These are phyloP conservation scores for Plebejus argus DNA, from an alignment of 2,888 invertebrate species.

Conservation along the genomic window DNA sequence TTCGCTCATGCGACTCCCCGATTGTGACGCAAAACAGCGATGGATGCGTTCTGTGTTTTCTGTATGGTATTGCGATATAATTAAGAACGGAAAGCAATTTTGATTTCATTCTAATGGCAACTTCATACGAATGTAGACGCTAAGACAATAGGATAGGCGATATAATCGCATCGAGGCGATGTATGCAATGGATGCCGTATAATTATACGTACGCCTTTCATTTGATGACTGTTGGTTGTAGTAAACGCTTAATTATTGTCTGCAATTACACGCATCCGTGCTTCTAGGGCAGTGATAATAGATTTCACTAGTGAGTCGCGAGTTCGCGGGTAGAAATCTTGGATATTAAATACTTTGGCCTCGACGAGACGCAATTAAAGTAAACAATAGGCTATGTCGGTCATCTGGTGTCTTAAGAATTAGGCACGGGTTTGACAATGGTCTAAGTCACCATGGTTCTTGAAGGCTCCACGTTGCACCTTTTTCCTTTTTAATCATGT, in stretches of 20 bases:
- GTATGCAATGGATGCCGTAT: slow-evolving; percentile 22
- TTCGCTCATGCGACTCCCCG: not conserved
- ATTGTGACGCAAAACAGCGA: slow-evolving; percentile 3
- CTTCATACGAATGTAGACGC: not conserved
- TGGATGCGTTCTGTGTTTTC: slow-evolving; percentile 18
- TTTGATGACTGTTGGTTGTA: slow-evolving; percentile 63
- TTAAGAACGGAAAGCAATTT: slow-evolving; percentile 24
- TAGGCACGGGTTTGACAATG: not conserved
- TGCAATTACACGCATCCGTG: slow-evolving; percentile 77
- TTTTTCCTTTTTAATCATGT: no score
- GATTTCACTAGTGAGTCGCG: slow-evolving; percentile 75
- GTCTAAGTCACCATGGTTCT: no score
- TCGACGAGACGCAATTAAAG: slow-evolving; percentile 11
- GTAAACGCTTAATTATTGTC: slow-evolving; percentile 65
- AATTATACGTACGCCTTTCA: slow-evolving; percentile 51
- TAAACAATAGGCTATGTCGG: not conserved
- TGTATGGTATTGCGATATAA: slow-evolving; percentile 11
- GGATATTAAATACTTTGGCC: slow-evolving; percentile 52
- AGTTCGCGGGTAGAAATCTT: slow-evolving; percentile 53
- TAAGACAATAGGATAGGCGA: not conserved
- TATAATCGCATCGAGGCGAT: not conserved
- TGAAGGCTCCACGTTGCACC: no score
- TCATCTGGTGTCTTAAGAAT: not conserved
- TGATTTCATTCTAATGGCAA: slow-evolving; percentile 8
- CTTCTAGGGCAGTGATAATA: slow-evolving; percentile 66